These are phyloP conservation scores for Tachysurus fulvidraco DNA, from an alignment of 2,113 vertebrate genomes.

Conservation along the genomic window DNA sequence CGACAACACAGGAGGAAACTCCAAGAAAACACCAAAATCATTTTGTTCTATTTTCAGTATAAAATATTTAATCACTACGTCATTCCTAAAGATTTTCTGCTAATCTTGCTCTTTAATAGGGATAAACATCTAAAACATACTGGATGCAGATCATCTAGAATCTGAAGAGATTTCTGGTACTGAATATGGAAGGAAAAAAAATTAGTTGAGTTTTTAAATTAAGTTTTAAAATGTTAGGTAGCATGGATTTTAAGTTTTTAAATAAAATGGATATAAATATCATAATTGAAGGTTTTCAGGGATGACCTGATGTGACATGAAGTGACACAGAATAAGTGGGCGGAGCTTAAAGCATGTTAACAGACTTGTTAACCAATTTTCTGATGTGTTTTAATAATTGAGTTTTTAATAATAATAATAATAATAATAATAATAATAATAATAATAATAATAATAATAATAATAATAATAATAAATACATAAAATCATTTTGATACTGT, in stretches of 20 bases:
- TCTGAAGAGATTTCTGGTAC: not conserved
- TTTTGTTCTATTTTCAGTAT: not conserved
- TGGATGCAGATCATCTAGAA: not conserved
- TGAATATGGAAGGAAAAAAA: not conserved
- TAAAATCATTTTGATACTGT: not conserved
- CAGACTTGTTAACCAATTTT: not conserved
- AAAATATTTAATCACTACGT: not conserved
- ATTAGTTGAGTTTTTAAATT: not conserved
- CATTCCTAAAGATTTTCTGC: not conserved
- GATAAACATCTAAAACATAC: not conserved
- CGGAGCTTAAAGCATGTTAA: not conserved
- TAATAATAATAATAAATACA: too few relatives aligned
- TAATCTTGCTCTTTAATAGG: not conserved
- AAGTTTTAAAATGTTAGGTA: not conserved
- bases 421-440: too few relatives aligned
- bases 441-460: too few relatives aligned
- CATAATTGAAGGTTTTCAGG: not conserved
- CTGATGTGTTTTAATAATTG: too few relatives aligned
- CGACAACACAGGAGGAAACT: not conserved
- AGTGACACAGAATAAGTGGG: not conserved
- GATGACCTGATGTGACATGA: not conserved
- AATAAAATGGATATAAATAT: not conserved
- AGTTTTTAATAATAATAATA: too few relatives aligned
- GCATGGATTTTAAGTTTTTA: not conserved
- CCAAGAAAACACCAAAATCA: not conserved